Base-by-base conservation (phyloP, 2,113 vertebrate genomes). In the Collichthys lucidus region DNA sequence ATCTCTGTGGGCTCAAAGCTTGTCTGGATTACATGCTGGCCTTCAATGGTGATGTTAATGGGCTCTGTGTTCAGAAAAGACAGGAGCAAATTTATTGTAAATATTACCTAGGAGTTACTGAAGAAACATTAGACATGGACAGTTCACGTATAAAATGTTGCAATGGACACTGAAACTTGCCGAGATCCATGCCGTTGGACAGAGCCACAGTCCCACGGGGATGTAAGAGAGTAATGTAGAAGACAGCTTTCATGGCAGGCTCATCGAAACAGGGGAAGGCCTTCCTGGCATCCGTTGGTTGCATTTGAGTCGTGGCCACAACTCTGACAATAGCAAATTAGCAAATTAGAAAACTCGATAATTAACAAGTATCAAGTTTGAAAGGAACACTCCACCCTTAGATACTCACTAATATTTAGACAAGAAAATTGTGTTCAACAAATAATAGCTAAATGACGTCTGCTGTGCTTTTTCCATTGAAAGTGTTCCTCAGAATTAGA, bases 181-280 rank as follows among this genome's bases (percentile, higher is more conserved):
- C 83, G 8, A 79, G 15, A 26, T 68, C 77, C 0, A 84, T 94
- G 94, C 95, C 95, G 91, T 99, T 99, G 83, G 98, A 98, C 59
- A 98, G 86, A 4, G 97, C 97, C 0, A 0, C 2, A 0, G 92
- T 85, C 1, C 24, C 0, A 0, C 1, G 22, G 0, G 92, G 91
- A 85, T 98, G 87, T 72, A 96, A 89, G 67, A 99, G 88, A 0
- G 95, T 96, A 79, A 99, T 93, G 2, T 92, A 52, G 79, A 99
- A 99, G 7, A 20, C 74, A 26, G 98, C 97, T 90, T 99, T 99
- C 97, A 98, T 96, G 40, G 95, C 96, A 0, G 98, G 98, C 82
- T 99, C 98, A 0, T 99, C 98, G 0, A 99, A 99, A 93, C 98
- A 99, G 0, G 98, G 98, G 83, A 99, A 99, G 3, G 96, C 95